Percentiles rank a stretch among this genome's conserved stretches.
phyloP scores from a whole-genome alignment of 2,797 vertebrate genomes.

The Tapera naevia region DNA sequence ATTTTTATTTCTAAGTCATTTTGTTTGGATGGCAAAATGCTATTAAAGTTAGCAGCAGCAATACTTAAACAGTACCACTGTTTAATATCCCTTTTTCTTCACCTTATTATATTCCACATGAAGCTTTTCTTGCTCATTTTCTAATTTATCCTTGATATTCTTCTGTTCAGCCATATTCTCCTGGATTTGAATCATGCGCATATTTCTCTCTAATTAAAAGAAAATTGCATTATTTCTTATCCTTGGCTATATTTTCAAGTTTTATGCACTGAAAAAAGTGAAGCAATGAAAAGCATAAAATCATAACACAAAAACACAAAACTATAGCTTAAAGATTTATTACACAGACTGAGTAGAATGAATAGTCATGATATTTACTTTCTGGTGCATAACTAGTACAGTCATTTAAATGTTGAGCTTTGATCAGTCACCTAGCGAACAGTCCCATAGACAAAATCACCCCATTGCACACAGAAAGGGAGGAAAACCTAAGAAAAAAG shows the following conservation, averaged over 20 bases:
- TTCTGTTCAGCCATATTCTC: constrained; percentile 99
- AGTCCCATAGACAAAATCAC: not conserved
- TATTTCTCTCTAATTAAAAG: constrained; percentile 91
- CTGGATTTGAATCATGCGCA: constrained; percentile 99
- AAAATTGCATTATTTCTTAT: constrained; percentile 12
- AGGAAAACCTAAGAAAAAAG: not conserved
- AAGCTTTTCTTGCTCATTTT: constrained; percentile 96
- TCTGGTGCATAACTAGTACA: not conserved
- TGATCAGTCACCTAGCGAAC: not conserved
- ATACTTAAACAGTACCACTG: not conserved
- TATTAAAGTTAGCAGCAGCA: not conserved
- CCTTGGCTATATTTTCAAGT: not conserved
- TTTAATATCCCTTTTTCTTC: not conserved
- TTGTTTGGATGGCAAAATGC: not conserved
- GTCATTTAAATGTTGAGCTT: not conserved
- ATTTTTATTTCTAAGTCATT: not conserved
- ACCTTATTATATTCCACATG: constrained; percentile 98
- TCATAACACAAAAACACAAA: not conserved
- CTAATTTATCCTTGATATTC: constrained; percentile 96
- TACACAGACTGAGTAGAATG: not conserved
- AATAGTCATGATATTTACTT: not conserved
- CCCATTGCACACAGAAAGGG: not conserved
- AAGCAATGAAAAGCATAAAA: not conserved
- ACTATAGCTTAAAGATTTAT: not conserved
- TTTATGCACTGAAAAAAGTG: not conserved